Evolutionary conservation across 23 tunicate genomes (phyloP).

Genomic region (Ciona savignyi): DNA sequence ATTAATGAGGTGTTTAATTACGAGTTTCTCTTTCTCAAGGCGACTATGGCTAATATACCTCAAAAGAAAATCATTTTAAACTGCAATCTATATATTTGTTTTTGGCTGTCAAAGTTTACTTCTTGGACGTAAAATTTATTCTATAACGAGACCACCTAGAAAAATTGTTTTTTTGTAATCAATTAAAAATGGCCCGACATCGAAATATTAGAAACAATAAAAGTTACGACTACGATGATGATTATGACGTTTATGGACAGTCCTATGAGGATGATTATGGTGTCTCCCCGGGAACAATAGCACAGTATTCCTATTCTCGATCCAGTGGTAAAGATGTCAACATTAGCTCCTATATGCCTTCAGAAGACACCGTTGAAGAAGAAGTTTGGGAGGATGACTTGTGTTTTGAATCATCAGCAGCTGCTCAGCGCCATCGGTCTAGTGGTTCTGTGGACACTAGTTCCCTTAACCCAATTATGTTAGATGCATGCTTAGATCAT

Average conservation of each 20-base stretch:
- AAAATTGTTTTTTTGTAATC: background rate
- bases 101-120: background rate
- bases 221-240: conserved; percentile 72
- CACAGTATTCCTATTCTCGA: conserved; percentile 58
- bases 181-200: conserved; percentile 60
- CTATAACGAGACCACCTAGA: background rate
- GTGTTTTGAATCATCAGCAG: conserved; percentile 6
- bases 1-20: no score
- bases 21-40: no score
- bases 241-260: conserved; percentile 73
- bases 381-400: conserved; percentile 14
- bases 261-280: conserved; percentile 88
- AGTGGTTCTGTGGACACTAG: conserved; percentile 3
- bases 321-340: conserved; percentile 35
- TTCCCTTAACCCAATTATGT: background rate
- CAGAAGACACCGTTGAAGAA: conserved; percentile 67
- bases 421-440: background rate
- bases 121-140: background rate
- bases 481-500: conserved; percentile 9
- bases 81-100: background rate
- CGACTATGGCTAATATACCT: background rate
- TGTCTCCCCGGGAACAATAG: conserved; percentile 79
- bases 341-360: conserved; percentile 64
- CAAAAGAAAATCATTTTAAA: background rate
- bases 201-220: conserved; percentile 64